A percentile compares a stretch with the other conserved stretches of the same genome.
phyloP scores from a whole-genome alignment of 2,888 invertebrate species.

The Eurytoma californica region DNA sequence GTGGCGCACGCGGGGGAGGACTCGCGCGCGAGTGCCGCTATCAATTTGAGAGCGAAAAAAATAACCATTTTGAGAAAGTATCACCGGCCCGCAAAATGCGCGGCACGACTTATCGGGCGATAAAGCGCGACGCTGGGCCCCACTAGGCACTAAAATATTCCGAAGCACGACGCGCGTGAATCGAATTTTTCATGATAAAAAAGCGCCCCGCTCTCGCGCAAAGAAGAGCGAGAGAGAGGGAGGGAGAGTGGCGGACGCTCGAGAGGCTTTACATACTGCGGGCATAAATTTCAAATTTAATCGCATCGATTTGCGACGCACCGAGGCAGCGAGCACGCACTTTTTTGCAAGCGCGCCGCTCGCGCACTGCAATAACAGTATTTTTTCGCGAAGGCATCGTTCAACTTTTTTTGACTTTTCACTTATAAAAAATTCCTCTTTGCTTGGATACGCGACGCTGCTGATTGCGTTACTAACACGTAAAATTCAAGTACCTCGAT shows the following conservation, averaged over 20 bases:
- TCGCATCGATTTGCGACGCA: constrained; percentile 52
- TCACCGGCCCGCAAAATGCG: constrained; percentile 37
- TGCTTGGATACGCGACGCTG: too few species aligned
- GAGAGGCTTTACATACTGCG: constrained; percentile 46
- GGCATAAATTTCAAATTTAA: constrained; percentile 56
- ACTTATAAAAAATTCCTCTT: constrained; percentile 24
- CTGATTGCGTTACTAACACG: too few species aligned
- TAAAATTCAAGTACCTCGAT: too few species aligned
- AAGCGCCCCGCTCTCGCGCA: constrained; percentile 25
- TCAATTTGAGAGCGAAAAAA: constrained; percentile 49
- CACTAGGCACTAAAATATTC: constrained; percentile 50
- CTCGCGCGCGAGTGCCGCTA: constrained; percentile 6
- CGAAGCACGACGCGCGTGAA: constrained; percentile 51
- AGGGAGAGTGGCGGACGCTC: neutral
- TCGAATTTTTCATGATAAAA: constrained; percentile 55
- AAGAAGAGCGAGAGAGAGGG: constrained; percentile 2
- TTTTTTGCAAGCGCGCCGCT: constrained; percentile 26
- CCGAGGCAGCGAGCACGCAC: constrained; percentile 10
- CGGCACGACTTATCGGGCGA: constrained; percentile 54
- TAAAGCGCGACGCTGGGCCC: constrained; percentile 42
- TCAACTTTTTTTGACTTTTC: constrained; percentile 39
- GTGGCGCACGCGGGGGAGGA: neutral
- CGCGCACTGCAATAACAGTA: constrained; percentile 31
- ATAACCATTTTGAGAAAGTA: constrained; percentile 40
- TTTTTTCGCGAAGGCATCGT: constrained; percentile 36